Base-by-base conservation (phyloP, 2,797 vertebrate genomes). In the Neoniphon sammara region DNA sequence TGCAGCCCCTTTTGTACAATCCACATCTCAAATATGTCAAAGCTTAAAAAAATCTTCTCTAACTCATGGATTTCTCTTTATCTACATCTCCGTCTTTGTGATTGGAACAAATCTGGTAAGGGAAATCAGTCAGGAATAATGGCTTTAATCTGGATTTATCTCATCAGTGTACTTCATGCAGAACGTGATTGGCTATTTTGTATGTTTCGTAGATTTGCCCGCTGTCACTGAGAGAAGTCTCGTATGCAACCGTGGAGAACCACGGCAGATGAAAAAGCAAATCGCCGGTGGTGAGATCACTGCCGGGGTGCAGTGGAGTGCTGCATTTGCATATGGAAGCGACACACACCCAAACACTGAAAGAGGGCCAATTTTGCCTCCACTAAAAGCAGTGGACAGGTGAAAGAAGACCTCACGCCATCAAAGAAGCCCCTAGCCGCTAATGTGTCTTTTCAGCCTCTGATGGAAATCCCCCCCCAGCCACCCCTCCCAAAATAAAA, bases 241-340 rank as follows among this genome's bases (percentile, higher is more conserved):
- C 2, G 49, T 63, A 39, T 66, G 61, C 46, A 27, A 77, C 52
- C 73, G 47, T n/a, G 39, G 39, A 71, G 71, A 36, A 62, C 78
- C 23, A 18, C 68, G 54, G 73, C 57, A 58, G 59, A 57, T 55
- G 61, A 66, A 77, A 61, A 77, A 73, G 63, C 73, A 87, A 81
- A 86, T 82, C 63, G n/a, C 58, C 75, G 76, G 70, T 72, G 78
- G 80, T 85, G 84, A 79, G 83, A 80, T 89, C 86, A 86, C 73
- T 46, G 17, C 39, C 62, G 25, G 44, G 58, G 79, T 77, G 64
- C 10, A 17, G 63, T 69, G 70, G 69, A 81, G 73, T 25, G 53
- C 30, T 0, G 3, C 42, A 87, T 91, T 90, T 90, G 79, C 89
- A 88, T 90, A 75, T 79, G 84, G 73, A 88, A 88, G 69, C 9